Percentiles rank a stretch among this genome's conserved stretches.
phyloP scores from a whole-genome alignment of 2,888 invertebrate genomes.

The Ernsta delagoae region DNA sequence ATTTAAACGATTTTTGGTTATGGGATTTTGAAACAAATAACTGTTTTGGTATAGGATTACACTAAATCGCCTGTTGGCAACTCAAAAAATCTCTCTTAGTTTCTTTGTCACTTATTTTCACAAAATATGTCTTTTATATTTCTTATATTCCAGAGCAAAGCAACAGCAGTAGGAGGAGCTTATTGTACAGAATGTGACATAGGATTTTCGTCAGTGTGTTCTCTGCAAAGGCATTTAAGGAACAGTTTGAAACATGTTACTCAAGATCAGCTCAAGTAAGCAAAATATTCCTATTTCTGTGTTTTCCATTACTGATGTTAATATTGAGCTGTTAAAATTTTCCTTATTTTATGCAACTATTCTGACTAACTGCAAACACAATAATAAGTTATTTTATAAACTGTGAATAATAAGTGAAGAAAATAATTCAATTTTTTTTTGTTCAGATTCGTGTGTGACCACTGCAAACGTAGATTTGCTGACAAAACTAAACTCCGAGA shows the following conservation, averaged over 20 bases:
- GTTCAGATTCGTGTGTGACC: conserved; percentile 68
- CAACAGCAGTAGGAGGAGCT: conserved; percentile 48
- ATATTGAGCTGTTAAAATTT: not conserved
- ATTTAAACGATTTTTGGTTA: no score
- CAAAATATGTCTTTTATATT: no score
- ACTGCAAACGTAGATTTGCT: conserved; percentile 66
- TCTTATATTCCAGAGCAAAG: conserved; percentile 47
- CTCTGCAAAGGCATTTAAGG: conserved; percentile 68
- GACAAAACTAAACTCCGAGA: conserved; percentile 76
- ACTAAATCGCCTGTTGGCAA: no score
- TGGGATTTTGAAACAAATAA: no score
- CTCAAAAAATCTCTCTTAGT: no score
- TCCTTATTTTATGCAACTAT: not conserved
- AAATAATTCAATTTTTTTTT: no score
- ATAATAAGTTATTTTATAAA: no score
- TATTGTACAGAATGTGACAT: conserved; percentile 64
- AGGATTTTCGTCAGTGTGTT: conserved; percentile 64
- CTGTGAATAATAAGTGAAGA: no score
- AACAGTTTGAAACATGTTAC: conserved; percentile 75
- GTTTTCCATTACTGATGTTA: no score
- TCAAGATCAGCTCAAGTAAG: conserved; percentile 67
- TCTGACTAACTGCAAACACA: no score
- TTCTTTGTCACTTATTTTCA: no score
- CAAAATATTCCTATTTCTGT: not conserved
- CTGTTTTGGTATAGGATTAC: no score